Evolutionary conservation across 2,888 invertebrate genomes (phyloP).

Genomic region (Nymphalis urticae): DNA sequence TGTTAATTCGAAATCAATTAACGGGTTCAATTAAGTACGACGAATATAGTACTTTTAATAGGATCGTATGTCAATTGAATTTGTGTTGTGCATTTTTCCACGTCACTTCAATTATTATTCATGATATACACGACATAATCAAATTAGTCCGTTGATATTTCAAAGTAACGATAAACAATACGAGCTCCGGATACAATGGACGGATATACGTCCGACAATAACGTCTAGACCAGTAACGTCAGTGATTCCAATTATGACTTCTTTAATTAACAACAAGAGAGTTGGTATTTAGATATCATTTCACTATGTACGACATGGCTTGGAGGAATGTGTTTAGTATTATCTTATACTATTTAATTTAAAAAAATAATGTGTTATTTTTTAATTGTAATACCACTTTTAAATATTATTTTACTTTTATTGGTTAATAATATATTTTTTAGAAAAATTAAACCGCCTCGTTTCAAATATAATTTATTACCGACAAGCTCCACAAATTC

Average conservation of each 20-base stretch:
- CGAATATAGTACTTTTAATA: neutral
- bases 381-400: too few species aligned
- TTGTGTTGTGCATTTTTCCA: neutral
- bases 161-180: constrained; percentile 50
- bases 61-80: neutral
- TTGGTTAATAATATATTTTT: neutral
- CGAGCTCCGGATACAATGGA: constrained; percentile 66
- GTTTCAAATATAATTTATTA: neutral
- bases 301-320: neutral
- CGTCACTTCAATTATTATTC: neutral
- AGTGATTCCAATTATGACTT: constrained; percentile 56
- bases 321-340: neutral
- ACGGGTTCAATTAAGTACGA: neutral
- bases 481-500: neutral
- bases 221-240: constrained; percentile 61
- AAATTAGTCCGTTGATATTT: constrained; percentile 53
- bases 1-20: constrained; percentile 6
- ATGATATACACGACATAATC: constrained; percentile 13
- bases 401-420: neutral
- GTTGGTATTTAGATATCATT: neutral
- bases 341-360: neutral
- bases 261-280: constrained; percentile 39
- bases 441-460: neutral
- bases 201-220: constrained; percentile 66
- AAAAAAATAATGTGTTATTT: too few species aligned